Conservation (phyloP, 2,797 vertebrate species). For the Bryconaethiops microstoma region DNA sequence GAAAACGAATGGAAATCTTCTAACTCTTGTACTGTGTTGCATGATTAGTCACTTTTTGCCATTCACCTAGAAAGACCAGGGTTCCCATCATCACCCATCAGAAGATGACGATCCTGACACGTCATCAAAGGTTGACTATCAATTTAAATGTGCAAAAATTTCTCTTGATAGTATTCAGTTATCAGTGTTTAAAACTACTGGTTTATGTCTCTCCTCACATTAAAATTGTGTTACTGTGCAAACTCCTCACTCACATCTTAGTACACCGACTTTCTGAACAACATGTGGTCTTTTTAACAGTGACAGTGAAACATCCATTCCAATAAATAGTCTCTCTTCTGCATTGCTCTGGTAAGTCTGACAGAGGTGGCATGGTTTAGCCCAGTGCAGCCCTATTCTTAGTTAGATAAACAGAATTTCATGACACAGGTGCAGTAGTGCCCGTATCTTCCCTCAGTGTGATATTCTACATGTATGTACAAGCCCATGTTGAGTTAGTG, state of each 20-base stretch:
- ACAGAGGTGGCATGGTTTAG: slow-evolving; percentile 49
- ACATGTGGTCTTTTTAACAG: slow-evolving; percentile 5
- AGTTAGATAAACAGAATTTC: slow-evolving; percentile 60
- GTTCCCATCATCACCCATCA: slow-evolving; percentile 21
- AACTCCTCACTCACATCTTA: slow-evolving; percentile 36
- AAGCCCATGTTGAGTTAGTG: slow-evolving; percentile 49
- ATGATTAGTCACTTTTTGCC: slow-evolving; percentile 46
- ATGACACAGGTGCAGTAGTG: slow-evolving; percentile 55
- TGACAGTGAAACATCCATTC: not conserved
- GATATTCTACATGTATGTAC: slow-evolving; percentile 59
- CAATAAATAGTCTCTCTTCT: slow-evolving; percentile 18
- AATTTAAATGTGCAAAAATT: slow-evolving; percentile 12
- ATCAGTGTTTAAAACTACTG: slow-evolving; percentile 33
- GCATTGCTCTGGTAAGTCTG: slow-evolving; percentile 14
- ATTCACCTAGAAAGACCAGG: slow-evolving; percentile 19
- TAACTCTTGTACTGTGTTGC: slow-evolving; percentile 46
- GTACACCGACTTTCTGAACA: slow-evolving; percentile 16
- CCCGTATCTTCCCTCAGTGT: slow-evolving; percentile 54
- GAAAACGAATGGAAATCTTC: not conserved
- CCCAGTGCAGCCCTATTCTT: slow-evolving; percentile 55
- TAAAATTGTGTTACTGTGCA: slow-evolving; percentile 41
- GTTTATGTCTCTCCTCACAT: slow-evolving; percentile 35
- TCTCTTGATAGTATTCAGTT: slow-evolving; percentile 25
- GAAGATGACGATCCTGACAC: slow-evolving; percentile 9
- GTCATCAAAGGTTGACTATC: slow-evolving; percentile 25